phyloP scores from a whole-genome alignment of 2,888 invertebrate species.

The Globia sparganii region DNA sequence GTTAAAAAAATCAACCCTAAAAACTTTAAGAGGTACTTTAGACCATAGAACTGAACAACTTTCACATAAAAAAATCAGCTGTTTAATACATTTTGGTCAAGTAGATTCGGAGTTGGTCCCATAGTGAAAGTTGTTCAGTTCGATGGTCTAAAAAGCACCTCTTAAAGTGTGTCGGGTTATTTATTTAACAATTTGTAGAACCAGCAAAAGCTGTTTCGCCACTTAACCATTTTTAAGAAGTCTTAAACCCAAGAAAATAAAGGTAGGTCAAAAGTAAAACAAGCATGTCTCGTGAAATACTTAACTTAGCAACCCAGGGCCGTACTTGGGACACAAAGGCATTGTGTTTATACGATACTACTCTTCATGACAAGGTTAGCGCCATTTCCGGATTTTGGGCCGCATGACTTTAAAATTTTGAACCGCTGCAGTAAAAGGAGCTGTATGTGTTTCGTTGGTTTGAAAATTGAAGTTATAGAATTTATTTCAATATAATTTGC shows the following conservation, averaged over 20 bases:
- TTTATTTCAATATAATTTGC: too few relatives aligned
- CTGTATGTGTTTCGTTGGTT: background rate
- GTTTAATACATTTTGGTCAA: too few relatives aligned
- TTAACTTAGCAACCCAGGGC: constrained; percentile 11
- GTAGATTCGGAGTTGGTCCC: too few relatives aligned
- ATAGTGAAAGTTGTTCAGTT: too few relatives aligned
- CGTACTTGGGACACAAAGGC: constrained; percentile 5
- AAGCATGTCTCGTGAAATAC: constrained; percentile 22
- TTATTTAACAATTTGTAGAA: too few relatives aligned
- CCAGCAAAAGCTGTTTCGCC: constrained; percentile 2
- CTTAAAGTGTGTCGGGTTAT: too few relatives aligned
- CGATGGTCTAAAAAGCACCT: too few relatives aligned
- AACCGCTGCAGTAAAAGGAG: background rate
- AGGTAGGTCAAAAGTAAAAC: constrained; percentile 24
- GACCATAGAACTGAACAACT: too few relatives aligned
- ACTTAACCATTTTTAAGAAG: constrained; percentile 35
- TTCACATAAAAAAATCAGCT: too few relatives aligned
- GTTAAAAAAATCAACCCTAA: too few relatives aligned
- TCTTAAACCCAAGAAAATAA: constrained; percentile 23
- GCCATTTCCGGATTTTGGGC: constrained; percentile 7
- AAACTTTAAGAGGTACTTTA: too few relatives aligned
- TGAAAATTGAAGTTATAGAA: background rate
- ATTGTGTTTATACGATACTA: constrained; percentile 11
- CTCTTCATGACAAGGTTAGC: constrained; percentile 33
- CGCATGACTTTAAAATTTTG: constrained; percentile 4